Conservation (phyloP, 2,888 invertebrate species). For the Ophion ventricosus region DNA sequence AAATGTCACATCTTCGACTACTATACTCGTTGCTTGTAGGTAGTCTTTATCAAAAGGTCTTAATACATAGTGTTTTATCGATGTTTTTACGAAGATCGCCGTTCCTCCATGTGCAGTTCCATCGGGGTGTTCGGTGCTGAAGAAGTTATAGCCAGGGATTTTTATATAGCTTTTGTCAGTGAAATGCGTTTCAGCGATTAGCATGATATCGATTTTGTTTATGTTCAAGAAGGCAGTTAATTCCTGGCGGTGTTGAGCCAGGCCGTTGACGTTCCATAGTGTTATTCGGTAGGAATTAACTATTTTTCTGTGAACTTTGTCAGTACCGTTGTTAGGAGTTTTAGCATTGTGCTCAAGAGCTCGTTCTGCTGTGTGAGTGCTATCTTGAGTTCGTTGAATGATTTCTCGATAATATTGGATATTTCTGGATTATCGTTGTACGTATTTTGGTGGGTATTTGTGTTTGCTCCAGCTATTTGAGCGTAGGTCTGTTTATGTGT, state of each 20-base stretch:
- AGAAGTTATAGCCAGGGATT: slow-evolving; percentile 17
- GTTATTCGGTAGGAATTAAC: slow-evolving; percentile 9
- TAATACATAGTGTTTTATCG: slow-evolving; percentile 61
- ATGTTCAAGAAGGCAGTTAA: too few relatives aligned
- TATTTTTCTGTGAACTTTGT: slow-evolving; percentile 45
- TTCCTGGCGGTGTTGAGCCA: slow-evolving; percentile 23
- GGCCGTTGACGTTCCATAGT: slow-evolving; percentile 22
- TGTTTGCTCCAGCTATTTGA: background rate
- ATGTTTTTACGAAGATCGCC: slow-evolving; percentile 62
- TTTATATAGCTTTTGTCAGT: slow-evolving; percentile 1
- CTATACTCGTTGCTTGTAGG: slow-evolving; percentile 64
- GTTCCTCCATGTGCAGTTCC: slow-evolving; percentile 64
- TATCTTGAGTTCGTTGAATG: slow-evolving; percentile 33
- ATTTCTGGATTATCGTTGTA: background rate
- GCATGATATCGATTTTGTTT: too few relatives aligned
- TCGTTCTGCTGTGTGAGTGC: slow-evolving; percentile 25
- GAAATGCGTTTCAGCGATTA: slow-evolving; percentile 3
- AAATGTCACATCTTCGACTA: slow-evolving; percentile 33
- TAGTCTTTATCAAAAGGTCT: slow-evolving; percentile 41
- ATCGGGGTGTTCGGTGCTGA: slow-evolving; percentile 54
- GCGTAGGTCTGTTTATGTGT: slow-evolving; percentile 8
- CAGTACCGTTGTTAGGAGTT: slow-evolving; percentile 34
- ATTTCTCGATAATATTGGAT: slow-evolving; percentile 20
- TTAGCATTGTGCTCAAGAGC: slow-evolving; percentile 27
- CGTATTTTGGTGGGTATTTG: slow-evolving; percentile 1